phyloP scores from a whole-genome alignment of 2,113 vertebrate genomes.

The Lipophrys pholis region DNA sequence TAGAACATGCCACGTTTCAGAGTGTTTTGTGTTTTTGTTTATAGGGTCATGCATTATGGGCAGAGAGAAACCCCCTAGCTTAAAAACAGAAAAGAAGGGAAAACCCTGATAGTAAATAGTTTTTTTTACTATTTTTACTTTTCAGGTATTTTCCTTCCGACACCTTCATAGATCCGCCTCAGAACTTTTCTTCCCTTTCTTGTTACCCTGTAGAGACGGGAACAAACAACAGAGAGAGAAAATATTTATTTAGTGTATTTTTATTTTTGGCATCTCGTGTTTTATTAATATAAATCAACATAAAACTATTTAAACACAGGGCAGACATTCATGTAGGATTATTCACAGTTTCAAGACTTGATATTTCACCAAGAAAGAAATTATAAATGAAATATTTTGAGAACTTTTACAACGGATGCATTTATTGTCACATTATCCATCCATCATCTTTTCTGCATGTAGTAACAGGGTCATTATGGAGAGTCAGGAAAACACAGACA shows the following conservation, averaged over 20 bases:
- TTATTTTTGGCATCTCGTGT: too few species aligned
- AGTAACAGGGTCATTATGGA: too few species aligned
- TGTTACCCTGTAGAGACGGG: constrained; percentile 85
- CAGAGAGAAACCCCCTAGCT: constrained; percentile 28
- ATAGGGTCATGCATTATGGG: constrained; percentile 61
- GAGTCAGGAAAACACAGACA: too few species aligned
- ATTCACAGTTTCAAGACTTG: too few species aligned
- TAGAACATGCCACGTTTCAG: constrained; percentile 33
- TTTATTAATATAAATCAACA: too few species aligned
- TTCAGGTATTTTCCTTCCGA: constrained; percentile 15
- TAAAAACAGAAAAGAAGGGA: constrained; percentile 13
- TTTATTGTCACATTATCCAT: too few species aligned
- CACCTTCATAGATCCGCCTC: constrained; percentile 87
- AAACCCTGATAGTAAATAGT: constrained; percentile 25
- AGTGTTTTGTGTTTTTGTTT: constrained; percentile 17
- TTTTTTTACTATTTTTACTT: constrained; percentile 46
- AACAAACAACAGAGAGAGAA: constrained; percentile 38
- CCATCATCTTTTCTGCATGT: too few species aligned
- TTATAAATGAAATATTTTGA: too few species aligned
- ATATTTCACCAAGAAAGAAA: too few species aligned
- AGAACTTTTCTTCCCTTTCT: constrained; percentile 88
- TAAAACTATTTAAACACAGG: too few species aligned
- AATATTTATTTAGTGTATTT: not conserved
- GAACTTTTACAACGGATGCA: too few species aligned
- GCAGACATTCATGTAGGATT: too few species aligned